Evolutionary conservation across 2,797 vertebrate genomes (phyloP), one percentile per base, ranked within the genome.

Genomic region (Epinephelus awoara): DNA sequence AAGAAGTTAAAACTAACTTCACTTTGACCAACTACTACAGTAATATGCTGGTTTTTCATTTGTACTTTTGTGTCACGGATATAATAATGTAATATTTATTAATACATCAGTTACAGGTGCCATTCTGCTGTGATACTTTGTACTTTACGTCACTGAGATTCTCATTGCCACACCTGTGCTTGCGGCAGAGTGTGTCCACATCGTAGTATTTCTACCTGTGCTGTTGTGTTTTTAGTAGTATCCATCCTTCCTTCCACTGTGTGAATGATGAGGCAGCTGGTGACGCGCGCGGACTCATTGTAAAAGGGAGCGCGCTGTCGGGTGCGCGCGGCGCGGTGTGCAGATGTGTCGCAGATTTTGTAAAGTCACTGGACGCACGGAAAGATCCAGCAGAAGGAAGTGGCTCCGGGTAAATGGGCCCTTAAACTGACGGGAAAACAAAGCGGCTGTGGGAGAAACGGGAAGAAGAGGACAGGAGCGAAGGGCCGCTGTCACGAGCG

Each of bases 331-430:
- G 49, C 84, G 85, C 92, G 68, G 89, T 90, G 93, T 95, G 94
- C 95, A 95, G 94, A 95, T 96, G 96, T 96, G 96, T 96, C 96
- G 96, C 95, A 96, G 95, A 95, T 96, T 95, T 94, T 93, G 92
- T 95, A 93, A 96, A 96, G 94, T 96, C 94, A 94, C 92, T 69
- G 92, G 86, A 80, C 89, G 85, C 82, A 54, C 80, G 63, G 70
- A 85, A 82, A 86, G 71, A 82, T 70, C 83, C 80, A 73, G 79
- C 79, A 69, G 34, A 21, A 80, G 85, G 89, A 91, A 90, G 89
- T 79, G 46, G 49, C 83, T 71, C 79, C 17, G 71, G 77, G 46
- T 5, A 54, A 85, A 86, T 63, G 49, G 82, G 73, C 27, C 83
- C 58, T 12, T 44, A 64, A 90, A 89, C 77, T 87, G 62, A 73